phyloP scores from a whole-genome alignment of 2,797 vertebrate genomes.

The Zonotrichia albicollis region DNA sequence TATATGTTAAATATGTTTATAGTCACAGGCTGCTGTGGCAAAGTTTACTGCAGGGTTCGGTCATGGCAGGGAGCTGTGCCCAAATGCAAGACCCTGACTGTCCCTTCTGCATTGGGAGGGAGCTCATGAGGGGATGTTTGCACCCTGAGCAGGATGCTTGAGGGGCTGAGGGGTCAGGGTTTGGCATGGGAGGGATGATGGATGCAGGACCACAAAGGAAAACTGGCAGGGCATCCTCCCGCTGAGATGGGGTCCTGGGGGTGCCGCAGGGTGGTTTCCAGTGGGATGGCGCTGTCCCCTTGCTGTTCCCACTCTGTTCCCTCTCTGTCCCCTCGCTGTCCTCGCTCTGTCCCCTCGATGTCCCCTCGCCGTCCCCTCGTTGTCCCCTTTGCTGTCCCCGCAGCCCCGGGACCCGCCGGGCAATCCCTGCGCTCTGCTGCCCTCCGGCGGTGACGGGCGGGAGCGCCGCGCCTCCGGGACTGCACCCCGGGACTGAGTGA shows the following conservation, averaged over 20 bases:
- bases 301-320: not conserved
- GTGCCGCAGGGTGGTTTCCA: not conserved
- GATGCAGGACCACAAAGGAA: not conserved
- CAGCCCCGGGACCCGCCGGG: not conserved
- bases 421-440: conserved; percentile 39
- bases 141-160: not conserved
- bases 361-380: not conserved
- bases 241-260: no score
- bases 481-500: not conserved
- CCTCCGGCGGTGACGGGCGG: not conserved
- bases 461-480: not conserved
- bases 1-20: not conserved
- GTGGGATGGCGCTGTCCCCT: not conserved
- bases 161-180: not conserved
- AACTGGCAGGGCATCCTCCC: no score
- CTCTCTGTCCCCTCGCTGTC: not conserved
- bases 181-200: not conserved
- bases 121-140: not conserved
- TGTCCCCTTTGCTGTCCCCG: not conserved
- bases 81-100: rapidly evolving
- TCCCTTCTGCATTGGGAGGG: not conserved
- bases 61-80: not conserved
- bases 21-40: not conserved
- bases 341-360: not conserved
- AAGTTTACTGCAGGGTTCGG: not conserved